Percentiles rank a stretch among this genome's conserved stretches.
Conservation (phyloP, 2,888 invertebrate species). For the Drosophila mulleri region DNA sequence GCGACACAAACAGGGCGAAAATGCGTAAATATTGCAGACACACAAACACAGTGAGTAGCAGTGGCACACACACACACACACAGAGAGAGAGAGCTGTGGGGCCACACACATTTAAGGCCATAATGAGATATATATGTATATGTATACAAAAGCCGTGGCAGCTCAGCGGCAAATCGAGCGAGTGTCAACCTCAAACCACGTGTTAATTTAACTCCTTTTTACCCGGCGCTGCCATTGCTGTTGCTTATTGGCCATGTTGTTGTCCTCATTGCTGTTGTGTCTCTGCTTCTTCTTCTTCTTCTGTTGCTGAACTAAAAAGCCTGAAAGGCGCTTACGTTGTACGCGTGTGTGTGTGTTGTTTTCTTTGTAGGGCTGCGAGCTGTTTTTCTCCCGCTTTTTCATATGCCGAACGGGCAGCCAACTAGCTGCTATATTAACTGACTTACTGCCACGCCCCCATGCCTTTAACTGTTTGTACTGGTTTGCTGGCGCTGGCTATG, state of each 20-base stretch:
- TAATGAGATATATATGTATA: constrained; percentile 70
- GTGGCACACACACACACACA: constrained; percentile 9
- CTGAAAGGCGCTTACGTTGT: constrained; percentile 75
- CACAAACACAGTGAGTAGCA: neutral
- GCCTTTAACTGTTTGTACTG: constrained; percentile 38
- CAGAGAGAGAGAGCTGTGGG: constrained; percentile 21
- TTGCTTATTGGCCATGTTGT: constrained; percentile 51
- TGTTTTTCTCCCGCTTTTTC: constrained; percentile 49
- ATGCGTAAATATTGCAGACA: constrained; percentile 72
- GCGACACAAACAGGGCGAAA: constrained; percentile 73
- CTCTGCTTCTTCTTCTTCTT: constrained; percentile 27
- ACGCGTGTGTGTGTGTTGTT: constrained; percentile 50
- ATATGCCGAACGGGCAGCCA: constrained; percentile 60
- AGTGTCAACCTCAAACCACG: constrained; percentile 77
- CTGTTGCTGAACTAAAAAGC: constrained; percentile 68
- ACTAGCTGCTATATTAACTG: constrained; percentile 78
- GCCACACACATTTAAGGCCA: constrained; percentile 61
- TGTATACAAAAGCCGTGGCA: constrained; percentile 62
- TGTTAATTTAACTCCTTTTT: constrained; percentile 76
- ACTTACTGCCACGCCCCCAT: constrained; percentile 68
- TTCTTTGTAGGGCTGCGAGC: constrained; percentile 66
- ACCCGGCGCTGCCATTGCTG: constrained; percentile 25
- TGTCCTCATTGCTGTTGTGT: constrained; percentile 26
- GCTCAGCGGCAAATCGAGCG: constrained; percentile 70
- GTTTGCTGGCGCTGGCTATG: constrained; percentile 11